These are phyloP conservation scores for Platalea minor DNA, from an alignment of 2,797 vertebrate species.

Conservation along the genomic window DNA sequence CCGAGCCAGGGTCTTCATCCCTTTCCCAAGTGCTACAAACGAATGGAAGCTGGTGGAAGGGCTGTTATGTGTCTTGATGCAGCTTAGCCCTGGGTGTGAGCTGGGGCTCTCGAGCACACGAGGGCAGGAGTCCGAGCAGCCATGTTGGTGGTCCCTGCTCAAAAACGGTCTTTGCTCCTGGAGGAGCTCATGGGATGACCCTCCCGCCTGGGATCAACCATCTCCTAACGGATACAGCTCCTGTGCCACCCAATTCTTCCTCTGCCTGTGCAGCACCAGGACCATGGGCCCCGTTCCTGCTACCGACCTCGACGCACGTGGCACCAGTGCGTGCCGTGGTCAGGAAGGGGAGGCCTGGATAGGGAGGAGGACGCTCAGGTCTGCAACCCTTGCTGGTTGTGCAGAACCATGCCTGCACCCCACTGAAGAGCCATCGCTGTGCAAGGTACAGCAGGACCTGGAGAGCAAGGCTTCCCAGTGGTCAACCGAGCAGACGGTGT, in stretches of 20 bases:
- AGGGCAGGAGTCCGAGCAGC: not conserved
- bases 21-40: not conserved
- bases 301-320: not conserved
- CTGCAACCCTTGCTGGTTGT: not conserved
- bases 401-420: not conserved
- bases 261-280: not conserved
- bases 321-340: not conserved
- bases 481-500: not conserved
- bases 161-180: not conserved
- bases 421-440: rapidly evolving
- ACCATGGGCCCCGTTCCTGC: not conserved
- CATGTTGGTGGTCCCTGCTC: not conserved
- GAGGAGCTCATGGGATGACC: not conserved
- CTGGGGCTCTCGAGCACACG: not conserved
- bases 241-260: not conserved
- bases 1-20: not conserved
- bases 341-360: not conserved
- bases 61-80: not conserved
- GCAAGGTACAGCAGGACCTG: not conserved
- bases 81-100: not conserved
- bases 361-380: not conserved
- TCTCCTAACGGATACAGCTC: not conserved
- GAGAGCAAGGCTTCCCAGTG: not conserved
- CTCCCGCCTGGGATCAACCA: not conserved
- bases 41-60: not conserved